Percentiles rank a stretch among this genome's conserved stretches.
Evolutionary conservation across 1,140 invertebrate species (phyloP).

Genomic region (Scaptomyza hsui): DNA sequence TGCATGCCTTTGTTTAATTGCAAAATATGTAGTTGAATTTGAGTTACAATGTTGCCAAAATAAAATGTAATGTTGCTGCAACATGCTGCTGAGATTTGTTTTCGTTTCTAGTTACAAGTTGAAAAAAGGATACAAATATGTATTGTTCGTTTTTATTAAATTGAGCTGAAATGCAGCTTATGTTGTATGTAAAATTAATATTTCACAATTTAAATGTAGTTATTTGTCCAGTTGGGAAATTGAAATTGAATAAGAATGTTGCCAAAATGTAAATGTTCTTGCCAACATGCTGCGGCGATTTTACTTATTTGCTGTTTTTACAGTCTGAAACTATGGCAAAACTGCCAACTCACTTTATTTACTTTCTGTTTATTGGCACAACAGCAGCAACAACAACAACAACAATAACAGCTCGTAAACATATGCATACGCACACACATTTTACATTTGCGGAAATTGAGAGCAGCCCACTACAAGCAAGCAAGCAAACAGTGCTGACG

Average conservation of each 20-base stretch:
- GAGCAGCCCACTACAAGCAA: slow-evolving; percentile 32
- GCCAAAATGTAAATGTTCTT: slow-evolving; percentile 4
- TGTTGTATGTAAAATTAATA: too few species aligned
- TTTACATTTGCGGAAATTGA: slow-evolving; percentile 47
- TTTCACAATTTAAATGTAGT: too few species aligned
- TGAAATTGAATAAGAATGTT: background rate
- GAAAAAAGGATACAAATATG: too few species aligned
- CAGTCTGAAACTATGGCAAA: background rate
- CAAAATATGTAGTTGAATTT: too few species aligned
- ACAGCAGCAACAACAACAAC: slow-evolving; percentile 7
- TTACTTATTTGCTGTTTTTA: background rate
- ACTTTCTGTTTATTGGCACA: slow-evolving; percentile 19
- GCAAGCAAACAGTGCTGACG: slow-evolving; percentile 12
- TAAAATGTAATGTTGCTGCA: background rate
- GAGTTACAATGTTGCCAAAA: background rate
- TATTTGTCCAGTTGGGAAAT: too few species aligned
- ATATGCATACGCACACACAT: slow-evolving; percentile 17
- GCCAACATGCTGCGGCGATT: background rate
- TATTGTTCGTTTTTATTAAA: too few species aligned
- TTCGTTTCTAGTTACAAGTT: background rate
- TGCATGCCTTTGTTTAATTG: too few species aligned
- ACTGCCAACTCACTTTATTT: slow-evolving; percentile 21
- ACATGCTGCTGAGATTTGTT: background rate
- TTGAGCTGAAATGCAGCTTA: too few species aligned
- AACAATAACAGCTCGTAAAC: background rate